Evolutionary conservation across 35 echinoderm and acorn worm species (phyloP).

Genomic region (Antedon bifida): DNA sequence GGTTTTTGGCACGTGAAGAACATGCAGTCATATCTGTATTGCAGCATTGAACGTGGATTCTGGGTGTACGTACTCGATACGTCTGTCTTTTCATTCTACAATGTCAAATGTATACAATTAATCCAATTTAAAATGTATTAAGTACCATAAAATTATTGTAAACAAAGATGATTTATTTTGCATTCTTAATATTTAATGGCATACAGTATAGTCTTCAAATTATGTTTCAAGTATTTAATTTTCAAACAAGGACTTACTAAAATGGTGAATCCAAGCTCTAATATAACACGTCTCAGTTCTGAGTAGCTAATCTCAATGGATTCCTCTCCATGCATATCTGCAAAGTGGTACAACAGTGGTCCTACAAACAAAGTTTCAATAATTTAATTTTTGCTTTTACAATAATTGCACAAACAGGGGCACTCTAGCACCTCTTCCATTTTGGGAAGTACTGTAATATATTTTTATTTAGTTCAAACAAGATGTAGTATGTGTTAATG

Average conservation of each 20-base stretch:
- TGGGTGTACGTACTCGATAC: conserved; percentile 58
- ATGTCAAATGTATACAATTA: neutral
- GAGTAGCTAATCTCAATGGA: conserved; percentile 88
- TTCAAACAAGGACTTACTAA: conserved; percentile 39
- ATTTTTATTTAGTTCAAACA: too few relatives aligned
- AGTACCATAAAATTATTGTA: too few relatives aligned
- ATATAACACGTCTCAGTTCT: conserved; percentile 43
- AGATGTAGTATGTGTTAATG: too few relatives aligned
- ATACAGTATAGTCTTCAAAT: too few relatives aligned
- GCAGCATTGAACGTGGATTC: conserved; percentile 68
- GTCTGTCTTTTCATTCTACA: conserved; percentile 55
- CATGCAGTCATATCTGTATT: conserved; percentile 73
- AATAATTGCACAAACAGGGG: too few relatives aligned
- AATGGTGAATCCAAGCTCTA: conserved; percentile 54
- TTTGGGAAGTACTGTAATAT: too few relatives aligned
- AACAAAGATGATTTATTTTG: too few relatives aligned
- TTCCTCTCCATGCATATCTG: conserved; percentile 41
- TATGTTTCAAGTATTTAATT: too few relatives aligned
- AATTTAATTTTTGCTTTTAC: too few relatives aligned
- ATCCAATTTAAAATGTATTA: too few relatives aligned
- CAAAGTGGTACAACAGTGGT: conserved; percentile 92
- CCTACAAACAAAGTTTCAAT: conserved; percentile 23
- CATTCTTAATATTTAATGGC: too few relatives aligned
- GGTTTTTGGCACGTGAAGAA: conserved; percentile 95
- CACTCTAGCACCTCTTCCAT: too few relatives aligned